Evolutionary conservation across 1,140 invertebrate genomes (phyloP), one percentile per base, ranked within the genome.

Genomic region (Panagrolaimus sp.): DNA sequence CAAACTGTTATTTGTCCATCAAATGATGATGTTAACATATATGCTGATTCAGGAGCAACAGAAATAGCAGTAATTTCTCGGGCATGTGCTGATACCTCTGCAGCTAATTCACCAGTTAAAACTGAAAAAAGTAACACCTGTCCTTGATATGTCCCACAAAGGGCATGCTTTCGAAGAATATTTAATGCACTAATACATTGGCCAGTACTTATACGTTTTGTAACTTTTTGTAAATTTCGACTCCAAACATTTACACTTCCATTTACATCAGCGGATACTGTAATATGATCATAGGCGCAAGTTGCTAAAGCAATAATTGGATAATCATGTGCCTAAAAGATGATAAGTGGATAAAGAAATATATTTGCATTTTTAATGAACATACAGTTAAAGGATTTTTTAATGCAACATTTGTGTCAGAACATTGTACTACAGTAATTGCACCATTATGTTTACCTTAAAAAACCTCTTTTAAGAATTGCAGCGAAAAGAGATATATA

Each of bases 251-350:
- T 25, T 25, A 57, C 51, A 20, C 27, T 27, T 25, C 51, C 51
- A 20, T 20, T 57, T 11, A 57, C 51, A 20, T 57, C 51, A 1
- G 51, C 51, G 11, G 20, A 57, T 4, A 57, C 51, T 57, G 51
- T 57, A 11, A 57, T 9, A 16, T 57, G 27, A 20, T 57, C 51
- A 57, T 57, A 57, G 14, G 51, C 51, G 27, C 51, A 57, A 0
- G 51, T 57, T 57, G 51, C 51, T 25, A 57, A 27, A 27, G 20
- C 51, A n/a, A 57, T 57, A 3, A 57, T 57, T 20, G 51, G 14
- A 57, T 57, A 25, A 25, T 57, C 20, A 27, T 57, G 51, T 57
- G 20, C 51, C 51, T 57, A 16, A 57, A 57, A 57, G 11, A 20
- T 51, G 7, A 53, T 27, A 53, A 1, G 8, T n/a, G 51, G 9